Conservation (phyloP, 2,113 vertebrate genomes). For the Microtus oregoni region DNA sequence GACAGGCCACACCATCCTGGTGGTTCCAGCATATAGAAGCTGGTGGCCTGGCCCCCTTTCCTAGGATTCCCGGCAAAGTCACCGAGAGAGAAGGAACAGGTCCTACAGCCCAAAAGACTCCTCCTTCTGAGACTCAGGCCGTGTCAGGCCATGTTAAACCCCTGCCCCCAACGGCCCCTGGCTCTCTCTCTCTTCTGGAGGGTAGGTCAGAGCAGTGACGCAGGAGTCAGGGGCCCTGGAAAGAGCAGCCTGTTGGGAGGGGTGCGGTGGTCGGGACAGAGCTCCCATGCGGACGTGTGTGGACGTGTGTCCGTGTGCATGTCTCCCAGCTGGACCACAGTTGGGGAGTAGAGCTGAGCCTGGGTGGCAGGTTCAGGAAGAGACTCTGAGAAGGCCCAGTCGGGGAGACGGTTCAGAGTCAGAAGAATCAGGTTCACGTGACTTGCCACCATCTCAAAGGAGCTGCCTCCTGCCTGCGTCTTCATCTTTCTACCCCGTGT, state of each 20-base stretch:
- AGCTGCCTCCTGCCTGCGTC: rapidly evolving
- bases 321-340: slow-evolving; percentile 62
- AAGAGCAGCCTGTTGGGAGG: slow-evolving; percentile 8
- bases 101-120: neutral
- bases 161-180: neutral
- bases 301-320: slow-evolving; percentile 69
- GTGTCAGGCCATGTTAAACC: slow-evolving; percentile 39
- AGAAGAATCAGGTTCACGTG: neutral
- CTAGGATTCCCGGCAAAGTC: neutral
- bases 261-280: neutral
- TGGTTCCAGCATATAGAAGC: neutral
- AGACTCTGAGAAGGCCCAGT: neutral
- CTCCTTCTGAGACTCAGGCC: slow-evolving; percentile 14
- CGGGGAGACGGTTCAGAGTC: neutral
- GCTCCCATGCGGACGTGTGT: slow-evolving; percentile 64
- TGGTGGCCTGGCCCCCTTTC: neutral
- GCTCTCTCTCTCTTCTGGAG: slow-evolving; percentile 33
- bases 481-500: neutral
- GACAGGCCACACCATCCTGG: neutral
- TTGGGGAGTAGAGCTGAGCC: neutral
- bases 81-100: neutral
- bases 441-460: neutral
- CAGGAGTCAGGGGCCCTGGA: slow-evolving; percentile 71
- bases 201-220: slow-evolving; percentile 79
- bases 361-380: neutral